Base-by-base conservation (phyloP, 2,113 vertebrate species). In the Ia io region DNA sequence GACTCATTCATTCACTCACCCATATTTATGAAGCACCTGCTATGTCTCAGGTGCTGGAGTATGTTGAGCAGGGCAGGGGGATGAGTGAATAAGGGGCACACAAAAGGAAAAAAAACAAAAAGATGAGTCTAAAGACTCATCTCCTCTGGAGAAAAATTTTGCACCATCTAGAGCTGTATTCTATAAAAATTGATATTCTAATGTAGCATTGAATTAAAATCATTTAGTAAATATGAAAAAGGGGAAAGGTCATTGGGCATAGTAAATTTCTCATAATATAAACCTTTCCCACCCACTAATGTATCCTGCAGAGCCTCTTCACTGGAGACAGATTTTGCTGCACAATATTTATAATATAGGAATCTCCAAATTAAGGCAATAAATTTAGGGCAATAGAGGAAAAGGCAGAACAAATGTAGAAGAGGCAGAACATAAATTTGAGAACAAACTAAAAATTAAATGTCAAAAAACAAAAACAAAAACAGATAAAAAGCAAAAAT, bases 401-500 rank as follows among this genome's bases (percentile, higher is more conserved):
- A 90, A 90, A 79, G 6, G 35, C 35, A 87, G 12, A 47, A 79
- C 32, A 83, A 53, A 74, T 79, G 9, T 11, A 90, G 51, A 88
- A 92, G 73, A 63, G 13, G 20, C 53, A 92, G 78, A 73, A 80
- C 77, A 77, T 47, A 90, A 91, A 88, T 37, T 8, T 37, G 53
- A 85, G 25, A 74, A 77, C 82, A 47, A 94, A 91, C 16, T 74
- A 28, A 92, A 90, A 28, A 47, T 56, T 25, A 95, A 88, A 11
- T 59, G 25, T 17, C 42, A n/a, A 74, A 63, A 73, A 89, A 51
- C 22, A 94, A 85, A 56, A 40, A 40, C 14, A 63, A 16, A 87
- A 78, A 91, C 25, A 91, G 1, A 84, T 32, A 13, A 92, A 87
- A 90, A 77, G n/a, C 9, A 76, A 84, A 88, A 88, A 88, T 74